Percentiles rank a stretch among this genome's conserved stretches.
phyloP scores from a whole-genome alignment of 2,888 invertebrate genomes.

The Melinopterus prodromus region DNA sequence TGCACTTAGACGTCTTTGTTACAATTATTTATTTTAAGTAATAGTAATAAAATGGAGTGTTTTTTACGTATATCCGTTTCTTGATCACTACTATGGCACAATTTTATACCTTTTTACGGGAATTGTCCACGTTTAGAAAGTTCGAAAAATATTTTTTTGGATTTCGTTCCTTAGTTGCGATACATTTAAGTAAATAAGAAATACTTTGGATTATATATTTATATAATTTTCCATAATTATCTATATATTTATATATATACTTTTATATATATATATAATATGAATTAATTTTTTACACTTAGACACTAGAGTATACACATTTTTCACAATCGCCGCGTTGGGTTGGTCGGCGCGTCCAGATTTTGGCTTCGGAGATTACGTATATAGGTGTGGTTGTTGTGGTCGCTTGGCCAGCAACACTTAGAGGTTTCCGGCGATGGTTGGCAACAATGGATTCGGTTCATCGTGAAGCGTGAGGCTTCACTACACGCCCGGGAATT shows the following conservation, averaged over 20 bases:
- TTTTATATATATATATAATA: slow-evolving; percentile 38
- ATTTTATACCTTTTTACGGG: slow-evolving; percentile 34
- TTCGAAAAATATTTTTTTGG: slow-evolving; percentile 42
- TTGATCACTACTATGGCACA: slow-evolving; percentile 48
- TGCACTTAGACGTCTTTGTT: neutral
- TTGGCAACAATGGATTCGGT: slow-evolving; percentile 53
- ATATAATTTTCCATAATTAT: slow-evolving; percentile 45
- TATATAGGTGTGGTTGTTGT: slow-evolving; percentile 48
- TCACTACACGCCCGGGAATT: slow-evolving; percentile 31
- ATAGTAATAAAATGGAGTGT: slow-evolving; percentile 30
- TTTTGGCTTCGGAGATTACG: slow-evolving; percentile 53
- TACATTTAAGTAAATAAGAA: slow-evolving; percentile 42
- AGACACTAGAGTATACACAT: slow-evolving; percentile 59
- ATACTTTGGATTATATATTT: slow-evolving; percentile 56
- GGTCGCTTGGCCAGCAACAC: slow-evolving; percentile 37
- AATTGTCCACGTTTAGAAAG: slow-evolving; percentile 35
- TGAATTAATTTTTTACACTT: slow-evolving; percentile 51
- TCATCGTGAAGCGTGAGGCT: slow-evolving; percentile 52
- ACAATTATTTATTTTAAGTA: slow-evolving; percentile 4
- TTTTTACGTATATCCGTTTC: slow-evolving; percentile 49
- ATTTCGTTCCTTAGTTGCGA: slow-evolving; percentile 23
- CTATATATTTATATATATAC: slow-evolving; percentile 39
- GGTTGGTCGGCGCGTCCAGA: slow-evolving; percentile 43
- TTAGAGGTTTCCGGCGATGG: slow-evolving; percentile 52
- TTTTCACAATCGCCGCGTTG: slow-evolving; percentile 53